phyloP scores from a whole-genome alignment of 64 coral and sea anemone species.

The Porites lutea region DNA sequence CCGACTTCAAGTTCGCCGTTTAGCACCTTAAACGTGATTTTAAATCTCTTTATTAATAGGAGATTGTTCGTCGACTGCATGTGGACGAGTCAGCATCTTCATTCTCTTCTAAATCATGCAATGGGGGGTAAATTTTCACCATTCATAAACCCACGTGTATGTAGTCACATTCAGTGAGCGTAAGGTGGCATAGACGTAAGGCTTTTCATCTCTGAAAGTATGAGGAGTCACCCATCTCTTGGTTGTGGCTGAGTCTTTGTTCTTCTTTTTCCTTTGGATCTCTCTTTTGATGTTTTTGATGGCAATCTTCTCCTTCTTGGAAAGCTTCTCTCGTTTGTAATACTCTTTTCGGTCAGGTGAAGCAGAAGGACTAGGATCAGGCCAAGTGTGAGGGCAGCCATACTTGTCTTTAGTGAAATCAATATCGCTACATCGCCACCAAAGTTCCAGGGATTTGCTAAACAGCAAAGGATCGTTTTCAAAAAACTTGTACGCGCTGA shows the following conservation, averaged over 20 bases:
- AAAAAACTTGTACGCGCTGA: slow-evolving; percentile 64
- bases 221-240: neutral
- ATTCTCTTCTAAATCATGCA: no score
- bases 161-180: neutral
- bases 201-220: neutral
- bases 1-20: no score
- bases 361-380: neutral
- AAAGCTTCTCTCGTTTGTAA: neutral
- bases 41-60: no score
- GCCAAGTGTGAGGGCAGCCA: slow-evolving; percentile 24
- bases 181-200: neutral
- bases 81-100: no score
- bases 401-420: neutral
- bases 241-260: no score
- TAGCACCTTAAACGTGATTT: no score
- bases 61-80: no score
- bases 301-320: neutral
- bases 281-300: neutral
- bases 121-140: neutral
- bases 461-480: slow-evolving; percentile 57
- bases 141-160: slow-evolving; percentile 44
- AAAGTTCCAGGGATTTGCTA: slow-evolving; percentile 55
- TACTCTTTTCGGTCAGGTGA: neutral
- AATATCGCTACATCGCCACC: slow-evolving; percentile 35
- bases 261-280: neutral